Percentiles rank a stretch among this genome's conserved stretches.
These are phyloP conservation scores for Parasteatoda tepidariorum DNA, from an alignment of 1,140 invertebrate genomes.

Conservation along the genomic window DNA sequence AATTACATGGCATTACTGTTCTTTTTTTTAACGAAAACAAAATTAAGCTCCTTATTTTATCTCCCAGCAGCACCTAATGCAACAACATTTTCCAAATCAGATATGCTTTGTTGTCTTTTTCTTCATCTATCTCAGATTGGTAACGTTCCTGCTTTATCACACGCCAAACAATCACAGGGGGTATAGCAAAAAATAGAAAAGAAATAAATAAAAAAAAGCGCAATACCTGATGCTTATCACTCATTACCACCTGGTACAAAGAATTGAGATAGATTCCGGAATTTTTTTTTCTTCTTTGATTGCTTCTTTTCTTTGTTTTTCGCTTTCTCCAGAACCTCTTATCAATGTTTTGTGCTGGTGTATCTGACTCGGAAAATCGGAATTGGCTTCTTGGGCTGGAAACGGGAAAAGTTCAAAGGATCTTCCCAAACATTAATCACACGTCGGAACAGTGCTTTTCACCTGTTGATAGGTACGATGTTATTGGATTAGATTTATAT, in stretches of 20 bases:
- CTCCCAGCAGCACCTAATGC: no score
- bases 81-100: no score
- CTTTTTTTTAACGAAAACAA: no score
- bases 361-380: constrained; percentile 24
- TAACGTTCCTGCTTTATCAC: no score
- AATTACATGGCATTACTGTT: no score
- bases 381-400: constrained; percentile 25
- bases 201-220: constrained; percentile 1
- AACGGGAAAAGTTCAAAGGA: background rate
- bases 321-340: background rate
- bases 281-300: background rate
- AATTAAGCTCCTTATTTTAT: no score
- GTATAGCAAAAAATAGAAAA: no score
- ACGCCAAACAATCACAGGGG: no score
- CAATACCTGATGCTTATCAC: constrained; percentile 46
- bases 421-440: constrained; percentile 36
- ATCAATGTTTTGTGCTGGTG: background rate
- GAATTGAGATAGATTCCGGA: constrained; percentile 20
- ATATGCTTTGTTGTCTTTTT: no score
- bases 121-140: no score
- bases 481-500: background rate
- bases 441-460: background rate
- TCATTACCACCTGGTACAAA: constrained; percentile 40
- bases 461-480: constrained; percentile 31
- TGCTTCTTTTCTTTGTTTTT: background rate